A percentile compares a stretch with the other conserved stretches of the same genome.
These are phyloP conservation scores for Leiothrix lutea DNA, from an alignment of 2,113 vertebrate species.

Conservation along the genomic window DNA sequence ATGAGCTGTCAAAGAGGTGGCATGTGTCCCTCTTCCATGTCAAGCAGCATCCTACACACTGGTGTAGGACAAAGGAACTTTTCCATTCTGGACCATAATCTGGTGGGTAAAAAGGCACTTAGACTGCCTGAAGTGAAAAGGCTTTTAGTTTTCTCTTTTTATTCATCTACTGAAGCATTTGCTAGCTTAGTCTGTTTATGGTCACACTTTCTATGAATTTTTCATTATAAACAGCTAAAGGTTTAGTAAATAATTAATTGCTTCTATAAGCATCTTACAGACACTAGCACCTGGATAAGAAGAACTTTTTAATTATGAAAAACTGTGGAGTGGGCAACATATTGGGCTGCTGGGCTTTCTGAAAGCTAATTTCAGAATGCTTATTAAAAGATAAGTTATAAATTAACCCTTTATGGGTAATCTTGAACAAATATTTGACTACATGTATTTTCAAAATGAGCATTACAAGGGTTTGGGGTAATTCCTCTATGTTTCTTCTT, in stretches of 20 bases:
- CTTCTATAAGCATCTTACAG: background rate
- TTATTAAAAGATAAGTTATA: background rate
- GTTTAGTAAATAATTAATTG: conserved; percentile 60
- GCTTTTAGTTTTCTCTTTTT: background rate
- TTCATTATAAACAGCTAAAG: conserved; percentile 45
- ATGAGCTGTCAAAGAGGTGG: background rate
- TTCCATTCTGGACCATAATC: background rate
- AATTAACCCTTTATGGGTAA: background rate
- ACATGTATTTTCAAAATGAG: background rate
- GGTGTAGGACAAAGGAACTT: background rate
- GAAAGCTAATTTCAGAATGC: background rate
- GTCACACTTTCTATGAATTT: conserved; percentile 41
- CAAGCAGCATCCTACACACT: background rate
- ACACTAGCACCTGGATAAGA: background rate
- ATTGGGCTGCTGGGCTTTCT: background rate
- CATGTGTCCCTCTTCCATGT: background rate
- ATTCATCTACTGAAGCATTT: background rate
- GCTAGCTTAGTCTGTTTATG: background rate
- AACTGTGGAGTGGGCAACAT: background rate
- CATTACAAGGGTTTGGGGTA: background rate
- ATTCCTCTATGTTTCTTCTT: background rate
- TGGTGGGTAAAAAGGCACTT: background rate
- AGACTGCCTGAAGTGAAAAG: background rate
- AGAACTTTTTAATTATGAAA: background rate
- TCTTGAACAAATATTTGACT: background rate